phyloP scores from a whole-genome alignment of 2,113 vertebrate species.

The Ascaphus truei region DNA sequence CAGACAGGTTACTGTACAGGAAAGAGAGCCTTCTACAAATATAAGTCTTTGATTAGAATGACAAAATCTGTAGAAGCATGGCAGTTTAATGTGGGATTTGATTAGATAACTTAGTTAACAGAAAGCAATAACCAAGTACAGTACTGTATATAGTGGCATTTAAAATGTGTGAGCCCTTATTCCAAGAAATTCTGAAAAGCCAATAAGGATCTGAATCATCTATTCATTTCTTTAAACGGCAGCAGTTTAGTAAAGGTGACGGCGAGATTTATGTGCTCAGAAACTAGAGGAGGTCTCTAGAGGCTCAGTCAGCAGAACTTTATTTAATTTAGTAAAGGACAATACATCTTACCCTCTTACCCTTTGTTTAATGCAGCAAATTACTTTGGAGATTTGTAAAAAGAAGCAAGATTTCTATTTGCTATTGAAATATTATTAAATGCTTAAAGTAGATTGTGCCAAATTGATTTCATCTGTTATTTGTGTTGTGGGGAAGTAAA shows the following conservation, averaged over 20 bases:
- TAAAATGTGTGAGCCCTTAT: not conserved
- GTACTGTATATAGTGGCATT: not conserved
- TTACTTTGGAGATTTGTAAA: too few relatives aligned
- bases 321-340: not conserved
- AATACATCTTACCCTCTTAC: rapidly evolving
- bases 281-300: not conserved
- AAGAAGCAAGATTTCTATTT: too few relatives aligned
- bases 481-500: too few relatives aligned
- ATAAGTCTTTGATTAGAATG: not conserved
- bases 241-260: slow-evolving; percentile 21
- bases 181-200: slow-evolving; percentile 12
- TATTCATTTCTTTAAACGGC: slow-evolving; percentile 11
- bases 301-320: not conserved
- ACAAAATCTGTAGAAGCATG: not conserved
- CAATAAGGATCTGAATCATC: slow-evolving; percentile 33
- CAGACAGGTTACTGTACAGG: too few relatives aligned
- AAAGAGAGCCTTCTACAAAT: slow-evolving; percentile 2
- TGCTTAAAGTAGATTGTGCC: too few relatives aligned
- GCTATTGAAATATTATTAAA: too few relatives aligned
- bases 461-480: too few relatives aligned
- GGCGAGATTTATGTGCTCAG: not conserved
- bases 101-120: not conserved
- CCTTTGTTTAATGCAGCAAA: slow-evolving; percentile 1
- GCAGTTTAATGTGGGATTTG: not conserved
- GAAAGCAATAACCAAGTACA: not conserved